Base-by-base conservation (phyloP, 2,797 vertebrate genomes). In the Garrulus glandarius region DNA sequence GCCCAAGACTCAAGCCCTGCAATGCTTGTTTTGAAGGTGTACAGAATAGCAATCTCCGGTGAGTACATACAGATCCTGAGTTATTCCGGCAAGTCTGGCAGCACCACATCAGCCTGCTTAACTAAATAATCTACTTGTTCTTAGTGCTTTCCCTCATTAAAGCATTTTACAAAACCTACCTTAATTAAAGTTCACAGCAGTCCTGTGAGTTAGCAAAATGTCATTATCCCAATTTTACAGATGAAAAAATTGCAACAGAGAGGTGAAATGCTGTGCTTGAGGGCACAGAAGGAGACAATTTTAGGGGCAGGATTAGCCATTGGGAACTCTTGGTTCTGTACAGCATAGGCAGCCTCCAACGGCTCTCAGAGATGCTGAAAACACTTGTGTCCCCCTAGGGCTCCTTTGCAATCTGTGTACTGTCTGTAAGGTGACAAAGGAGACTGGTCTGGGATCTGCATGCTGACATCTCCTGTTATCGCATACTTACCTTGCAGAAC, bases 181-280 rank as follows among this genome's bases (percentile, higher is more conserved):
- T 91, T 91, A 91, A 96, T 96, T 96, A 95, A 95, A 88, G 91
- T 81, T 96, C 89, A 93, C 93, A 93, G 89, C 79, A 87, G 93
- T 89, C 87, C 92, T 93, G 43, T 1, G 6, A 69, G 76, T 89
- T 89, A 93, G 76, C 68, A 93, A 95, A 96, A 94, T 53, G 79
- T 84, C 89, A 96, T 96, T 95, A 96, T 93, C 69, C 84, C 89
- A 91, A 93, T 97, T 96, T 97, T 94, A 96, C 92, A 96, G 93
- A 88, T 89, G 89, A 89, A 93, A 87, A 95, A 92, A 68, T 96
- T 93, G 71, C 69, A 88, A 89, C 79, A 78, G 92, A 65, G 91
- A 41, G 53, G 71, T 83, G 82, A 96, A 94, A 96, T 89, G 19
- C 81, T 87, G 76, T 78, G 82, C 79, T 83, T 49, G 75, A 87